A percentile compares a stretch with the other conserved stretches of the same genome.
Evolutionary conservation across 2,888 invertebrate genomes (phyloP).

Genomic region (Sminthurinus aureus): DNA sequence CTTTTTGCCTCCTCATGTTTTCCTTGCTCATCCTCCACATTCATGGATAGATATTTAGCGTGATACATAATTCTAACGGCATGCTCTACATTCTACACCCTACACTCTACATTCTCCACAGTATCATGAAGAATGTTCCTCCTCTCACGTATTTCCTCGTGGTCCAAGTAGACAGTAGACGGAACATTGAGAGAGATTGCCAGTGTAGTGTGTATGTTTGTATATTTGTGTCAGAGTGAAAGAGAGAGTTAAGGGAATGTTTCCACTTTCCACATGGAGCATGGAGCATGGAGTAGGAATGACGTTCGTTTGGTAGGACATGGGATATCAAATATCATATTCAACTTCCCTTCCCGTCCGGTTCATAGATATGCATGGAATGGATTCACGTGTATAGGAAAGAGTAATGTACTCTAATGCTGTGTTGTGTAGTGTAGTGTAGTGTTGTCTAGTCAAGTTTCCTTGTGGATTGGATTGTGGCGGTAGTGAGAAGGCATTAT

Average conservation of each 20-base stretch:
- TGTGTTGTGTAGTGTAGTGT: no score
- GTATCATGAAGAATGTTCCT: no score
- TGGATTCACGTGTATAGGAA: not conserved
- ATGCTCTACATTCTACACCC: no score
- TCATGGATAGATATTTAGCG: no score
- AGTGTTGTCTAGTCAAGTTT: no score
- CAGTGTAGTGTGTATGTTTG: not conserved
- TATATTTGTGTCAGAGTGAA: not conserved
- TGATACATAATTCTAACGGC: no score
- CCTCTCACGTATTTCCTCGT: no score
- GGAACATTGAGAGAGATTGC: not conserved
- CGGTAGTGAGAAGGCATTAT: conserved; percentile 17
- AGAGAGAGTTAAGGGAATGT: not conserved
- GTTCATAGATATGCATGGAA: not conserved
- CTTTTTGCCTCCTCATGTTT: not conserved
- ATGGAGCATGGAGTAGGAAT: not conserved
- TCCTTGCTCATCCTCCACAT: no score
- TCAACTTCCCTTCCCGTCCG: conserved; percentile 16
- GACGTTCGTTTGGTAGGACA: not conserved
- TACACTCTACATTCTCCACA: no score
- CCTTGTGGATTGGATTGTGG: not conserved
- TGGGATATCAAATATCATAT: conserved; percentile 13
- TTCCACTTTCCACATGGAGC: no score
- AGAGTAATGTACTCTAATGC: no score
- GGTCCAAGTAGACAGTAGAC: not conserved